Evolutionary conservation across 1,140 invertebrate species (phyloP), one percentile per base, ranked within the genome.

Genomic region (Bactericera cockerelli): DNA sequence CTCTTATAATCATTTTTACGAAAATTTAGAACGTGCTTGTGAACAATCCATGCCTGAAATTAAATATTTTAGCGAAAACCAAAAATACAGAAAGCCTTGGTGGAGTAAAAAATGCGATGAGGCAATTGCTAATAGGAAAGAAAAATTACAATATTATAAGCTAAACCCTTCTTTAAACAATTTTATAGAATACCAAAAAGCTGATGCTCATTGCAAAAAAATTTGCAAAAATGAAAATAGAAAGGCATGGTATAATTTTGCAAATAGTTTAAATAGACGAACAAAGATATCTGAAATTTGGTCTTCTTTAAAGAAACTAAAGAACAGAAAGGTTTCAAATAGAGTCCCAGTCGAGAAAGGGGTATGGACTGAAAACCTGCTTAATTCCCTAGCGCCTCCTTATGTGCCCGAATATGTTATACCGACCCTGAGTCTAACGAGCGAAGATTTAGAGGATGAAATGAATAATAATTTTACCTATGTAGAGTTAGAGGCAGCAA

Each of bases 61-160:
- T 19, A 49, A 49, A 49, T 49, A 49, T 49, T 49, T 49, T 49
- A 49, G 19, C 19, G 42, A 49, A 49, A 49, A 49, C n/a, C 42
- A 49, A 22, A 49, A 49, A 49, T 49, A 49, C 22, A 16, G 42
- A n/a, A 49, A 49, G 42, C 42, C 42, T 10, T 49, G 42, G 42
- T 49, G 42, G 42, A 22, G 42, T n/a, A n/a, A 49, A 49, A n/a
- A 6, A 49, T 49, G 42, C 22, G 42, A 49, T 6, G 42, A 49
- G 19, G 42, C 8, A 49, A 49, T 49, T 6, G 22, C n/a, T 4
- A 49, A 49, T 4, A 16, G 42, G 19, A 49, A n/a, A 49, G 42
- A 49, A 49, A 49, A 49, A 49, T 49, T 49, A 49, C 6, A 49
- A n/a, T n/a, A 19, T 6, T 49, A 49, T 22, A 49, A 49, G 22